These are phyloP conservation scores for Steatornis caripensis DNA, from an alignment of 2,113 vertebrate genomes.

Conservation along the genomic window DNA sequence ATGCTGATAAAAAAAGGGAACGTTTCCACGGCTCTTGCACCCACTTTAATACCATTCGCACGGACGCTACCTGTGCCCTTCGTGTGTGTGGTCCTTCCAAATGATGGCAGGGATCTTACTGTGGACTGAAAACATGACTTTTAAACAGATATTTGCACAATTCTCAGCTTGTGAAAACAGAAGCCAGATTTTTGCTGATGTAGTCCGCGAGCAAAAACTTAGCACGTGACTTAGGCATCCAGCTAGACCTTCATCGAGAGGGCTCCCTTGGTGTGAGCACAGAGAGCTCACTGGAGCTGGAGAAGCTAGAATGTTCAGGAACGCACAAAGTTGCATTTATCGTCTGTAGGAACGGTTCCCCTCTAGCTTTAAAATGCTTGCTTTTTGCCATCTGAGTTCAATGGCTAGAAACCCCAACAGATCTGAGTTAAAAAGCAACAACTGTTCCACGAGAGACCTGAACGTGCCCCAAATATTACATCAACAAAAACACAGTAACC, in stretches of 20 bases:
- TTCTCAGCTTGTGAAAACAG: not conserved
- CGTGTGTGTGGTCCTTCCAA: not conserved
- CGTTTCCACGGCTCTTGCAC: not conserved
- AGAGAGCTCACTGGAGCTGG: not conserved
- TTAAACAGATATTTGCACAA: not conserved
- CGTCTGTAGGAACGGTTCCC: not conserved
- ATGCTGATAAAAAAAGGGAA: not conserved
- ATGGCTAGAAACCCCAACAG: not conserved
- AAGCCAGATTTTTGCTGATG: not conserved
- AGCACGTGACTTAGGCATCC: not conserved
- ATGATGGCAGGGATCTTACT: not conserved
- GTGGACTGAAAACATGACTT: not conserved
- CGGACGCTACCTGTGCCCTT: not conserved
- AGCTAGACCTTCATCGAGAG: not conserved
- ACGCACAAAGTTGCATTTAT: not conserved
- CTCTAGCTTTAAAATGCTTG: not conserved
- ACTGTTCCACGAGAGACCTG: not conserved
- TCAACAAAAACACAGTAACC: not conserved
- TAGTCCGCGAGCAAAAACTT: not conserved
- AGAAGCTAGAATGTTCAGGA: not conserved
- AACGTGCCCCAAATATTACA: not conserved
- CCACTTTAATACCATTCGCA: not conserved
- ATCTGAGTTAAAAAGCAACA: not conserved
- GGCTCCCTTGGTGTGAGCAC: not conserved
- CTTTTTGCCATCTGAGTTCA: not conserved